Evolutionary conservation across 2,113 vertebrate genomes (phyloP).

Genomic region (Condylura cristata): DNA sequence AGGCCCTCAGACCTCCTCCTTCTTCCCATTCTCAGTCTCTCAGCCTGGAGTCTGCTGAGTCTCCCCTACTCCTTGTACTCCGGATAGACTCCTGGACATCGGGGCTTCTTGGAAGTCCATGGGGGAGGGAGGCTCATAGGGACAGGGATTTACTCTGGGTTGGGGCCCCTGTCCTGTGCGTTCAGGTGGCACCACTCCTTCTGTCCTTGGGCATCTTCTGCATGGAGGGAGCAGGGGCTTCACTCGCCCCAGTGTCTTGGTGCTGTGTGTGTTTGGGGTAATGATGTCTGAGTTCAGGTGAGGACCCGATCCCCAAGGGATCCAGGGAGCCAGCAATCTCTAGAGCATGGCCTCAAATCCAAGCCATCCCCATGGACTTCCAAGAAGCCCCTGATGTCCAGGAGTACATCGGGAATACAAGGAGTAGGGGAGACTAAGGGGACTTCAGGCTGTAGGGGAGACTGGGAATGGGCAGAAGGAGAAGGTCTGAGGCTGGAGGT

Average conservation of each 20-base stretch:
- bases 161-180: not conserved
- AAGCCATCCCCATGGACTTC: fast-evolving
- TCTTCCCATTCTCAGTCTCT: not conserved
- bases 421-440: fast-evolving
- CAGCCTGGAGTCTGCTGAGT: fast-evolving
- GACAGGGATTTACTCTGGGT: not conserved
- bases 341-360: not conserved
- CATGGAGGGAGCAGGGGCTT: not conserved
- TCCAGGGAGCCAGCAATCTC: not conserved
- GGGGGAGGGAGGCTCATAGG: not conserved
- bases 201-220: not conserved
- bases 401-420: too few relatives aligned
- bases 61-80: fast-evolving
- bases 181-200: not conserved
- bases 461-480: not conserved
- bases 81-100: too few relatives aligned
- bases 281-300: not conserved
- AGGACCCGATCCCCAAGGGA: not conserved
- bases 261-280: not conserved
- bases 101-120: not conserved
- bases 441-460: fast-evolving
- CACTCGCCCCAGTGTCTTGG: not conserved
- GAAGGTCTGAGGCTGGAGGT: not conserved
- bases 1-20: not conserved
- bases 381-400: not conserved